phyloP scores from a whole-genome alignment of 2,113 vertebrate genomes.

The Cairina moschata region DNA sequence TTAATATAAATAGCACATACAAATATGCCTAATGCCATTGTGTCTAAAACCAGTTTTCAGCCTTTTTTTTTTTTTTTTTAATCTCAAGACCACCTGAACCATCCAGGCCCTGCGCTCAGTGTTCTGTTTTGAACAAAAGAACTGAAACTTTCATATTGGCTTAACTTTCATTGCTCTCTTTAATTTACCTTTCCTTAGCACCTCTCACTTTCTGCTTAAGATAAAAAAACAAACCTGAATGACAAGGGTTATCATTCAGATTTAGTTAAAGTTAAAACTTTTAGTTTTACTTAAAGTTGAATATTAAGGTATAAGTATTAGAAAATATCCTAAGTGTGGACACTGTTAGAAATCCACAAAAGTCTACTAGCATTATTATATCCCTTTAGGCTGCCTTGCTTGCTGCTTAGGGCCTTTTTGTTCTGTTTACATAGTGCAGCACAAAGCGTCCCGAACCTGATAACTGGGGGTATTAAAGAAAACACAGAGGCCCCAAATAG shows the following conservation, averaged over 20 bases:
- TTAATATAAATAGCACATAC: neutral
- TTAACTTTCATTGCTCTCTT: neutral
- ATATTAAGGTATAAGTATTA: neutral
- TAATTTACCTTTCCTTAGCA: neutral
- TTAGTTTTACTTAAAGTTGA: neutral
- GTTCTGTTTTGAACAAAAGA: neutral
- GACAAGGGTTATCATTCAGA: neutral
- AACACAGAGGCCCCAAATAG: neutral
- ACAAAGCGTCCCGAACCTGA: neutral
- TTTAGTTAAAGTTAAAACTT: neutral
- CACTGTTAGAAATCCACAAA: neutral
- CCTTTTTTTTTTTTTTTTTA: neutral
- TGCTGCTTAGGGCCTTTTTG: neutral
- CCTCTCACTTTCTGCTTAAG: neutral
- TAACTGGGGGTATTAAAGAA: neutral
- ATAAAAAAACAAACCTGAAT: neutral
- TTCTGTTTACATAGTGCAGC: fast-evolving
- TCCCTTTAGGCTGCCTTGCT: neutral
- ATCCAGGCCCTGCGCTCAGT: neutral
- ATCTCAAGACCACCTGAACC: neutral
- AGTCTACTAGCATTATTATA: neutral
- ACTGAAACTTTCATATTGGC: neutral
- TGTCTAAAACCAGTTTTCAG: neutral
- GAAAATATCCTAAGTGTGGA: neutral
- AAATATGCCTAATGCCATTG: neutral